Evolutionary conservation across 2,888 invertebrate species (phyloP).

Genomic region (Stomorhina lunata): DNA sequence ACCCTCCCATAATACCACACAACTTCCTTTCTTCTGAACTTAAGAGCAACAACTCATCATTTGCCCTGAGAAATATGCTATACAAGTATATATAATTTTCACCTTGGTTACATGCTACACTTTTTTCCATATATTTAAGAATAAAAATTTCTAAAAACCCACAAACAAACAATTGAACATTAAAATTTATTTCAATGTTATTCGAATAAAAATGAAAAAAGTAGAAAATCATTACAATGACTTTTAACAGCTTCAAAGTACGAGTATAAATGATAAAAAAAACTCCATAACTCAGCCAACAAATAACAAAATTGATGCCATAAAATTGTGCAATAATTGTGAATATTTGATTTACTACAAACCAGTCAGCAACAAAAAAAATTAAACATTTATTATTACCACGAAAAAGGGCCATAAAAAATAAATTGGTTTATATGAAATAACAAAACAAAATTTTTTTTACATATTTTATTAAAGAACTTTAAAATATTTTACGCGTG

Average conservation of each 20-base stretch:
- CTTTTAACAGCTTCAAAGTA: neutral
- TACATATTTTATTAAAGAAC: conserved; percentile 26
- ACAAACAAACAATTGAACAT: conserved; percentile 62
- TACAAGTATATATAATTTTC: conserved; percentile 71
- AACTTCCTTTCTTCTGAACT: neutral
- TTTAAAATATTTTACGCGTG: conserved; percentile 4
- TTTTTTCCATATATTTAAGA: neutral
- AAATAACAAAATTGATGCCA: conserved; percentile 56
- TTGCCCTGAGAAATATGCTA: conserved; percentile 45
- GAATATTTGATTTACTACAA: conserved; percentile 75
- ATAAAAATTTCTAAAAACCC: neutral
- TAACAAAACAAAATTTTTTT: neutral
- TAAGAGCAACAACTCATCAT: conserved; percentile 32
- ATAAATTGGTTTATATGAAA: conserved; percentile 74
- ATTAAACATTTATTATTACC: conserved; percentile 37
- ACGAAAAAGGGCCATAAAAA: conserved; percentile 76
- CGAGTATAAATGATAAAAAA: conserved; percentile 5
- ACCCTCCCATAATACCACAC: neutral
- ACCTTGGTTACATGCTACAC: conserved; percentile 74
- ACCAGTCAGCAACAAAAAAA: conserved; percentile 5
- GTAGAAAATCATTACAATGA: conserved; percentile 26
- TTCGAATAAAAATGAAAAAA: conserved; percentile 66
- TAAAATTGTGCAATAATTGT: conserved; percentile 75
- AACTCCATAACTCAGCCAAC: neutral
- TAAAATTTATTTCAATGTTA: conserved; percentile 75